Conservation (phyloP, 2,113 vertebrate genomes). For the Mellivora capensis region DNA sequence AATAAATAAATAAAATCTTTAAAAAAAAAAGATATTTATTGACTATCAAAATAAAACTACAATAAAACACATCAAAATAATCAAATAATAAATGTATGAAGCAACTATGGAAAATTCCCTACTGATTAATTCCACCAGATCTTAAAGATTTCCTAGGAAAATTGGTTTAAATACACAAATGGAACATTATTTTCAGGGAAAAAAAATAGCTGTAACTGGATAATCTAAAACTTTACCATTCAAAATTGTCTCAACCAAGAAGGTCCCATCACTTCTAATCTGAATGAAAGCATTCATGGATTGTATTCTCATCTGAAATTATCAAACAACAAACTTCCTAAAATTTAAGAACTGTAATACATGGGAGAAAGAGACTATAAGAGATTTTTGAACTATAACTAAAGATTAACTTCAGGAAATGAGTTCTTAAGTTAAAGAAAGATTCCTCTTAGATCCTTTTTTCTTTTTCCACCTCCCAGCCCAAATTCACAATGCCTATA, state of each 20-base stretch:
- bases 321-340: background rate
- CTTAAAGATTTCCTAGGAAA: background rate
- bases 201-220: background rate
- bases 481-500: background rate
- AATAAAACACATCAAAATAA: background rate
- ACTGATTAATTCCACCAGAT: background rate
- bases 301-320: background rate
- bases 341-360: background rate
- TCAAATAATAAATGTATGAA: background rate
- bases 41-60: background rate
- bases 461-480: background rate
- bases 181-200: background rate
- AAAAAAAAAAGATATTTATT: no score
- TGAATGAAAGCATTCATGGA: background rate
- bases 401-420: background rate
- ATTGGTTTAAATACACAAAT: background rate
- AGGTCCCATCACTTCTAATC: background rate
- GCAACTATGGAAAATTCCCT: background rate
- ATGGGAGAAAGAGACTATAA: background rate
- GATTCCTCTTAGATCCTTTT: background rate
- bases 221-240: background rate
- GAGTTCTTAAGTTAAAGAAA: background rate
- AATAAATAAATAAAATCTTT: no score
- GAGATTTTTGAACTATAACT: background rate
- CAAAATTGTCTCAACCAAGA: background rate